Conservation (phyloP, 1,140 invertebrate genomes). For the Cydia splendana region DNA sequence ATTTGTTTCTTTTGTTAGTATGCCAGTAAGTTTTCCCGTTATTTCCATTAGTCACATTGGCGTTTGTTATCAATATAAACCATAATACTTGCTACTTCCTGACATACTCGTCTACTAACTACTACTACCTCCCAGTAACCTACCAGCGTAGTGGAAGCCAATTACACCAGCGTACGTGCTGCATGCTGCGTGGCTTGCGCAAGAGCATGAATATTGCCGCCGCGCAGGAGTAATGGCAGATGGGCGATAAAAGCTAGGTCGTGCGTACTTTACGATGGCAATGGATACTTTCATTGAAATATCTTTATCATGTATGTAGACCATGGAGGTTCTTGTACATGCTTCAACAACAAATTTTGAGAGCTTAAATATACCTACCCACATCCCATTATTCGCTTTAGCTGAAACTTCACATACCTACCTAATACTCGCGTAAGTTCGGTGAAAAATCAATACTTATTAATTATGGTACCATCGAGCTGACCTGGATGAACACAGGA, state of each 20-base stretch:
- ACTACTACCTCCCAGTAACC: background rate
- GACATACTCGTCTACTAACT: background rate
- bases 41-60: too few relatives aligned
- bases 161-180: background rate
- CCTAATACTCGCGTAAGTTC: too few relatives aligned
- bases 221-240: background rate
- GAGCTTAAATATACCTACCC: background rate
- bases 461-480: too few relatives aligned
- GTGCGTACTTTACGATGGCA: background rate
- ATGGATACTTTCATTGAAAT: background rate
- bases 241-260: conserved; percentile 1
- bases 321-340: background rate
- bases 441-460: too few relatives aligned
- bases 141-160: background rate
- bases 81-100: too few relatives aligned
- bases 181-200: background rate
- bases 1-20: too few relatives aligned
- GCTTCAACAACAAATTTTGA: background rate
- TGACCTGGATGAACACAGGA: too few relatives aligned
- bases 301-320: background rate
- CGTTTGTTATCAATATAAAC: too few relatives aligned
- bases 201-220: background rate
- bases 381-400: too few relatives aligned
- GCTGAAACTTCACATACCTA: too few relatives aligned
- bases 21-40: too few relatives aligned